phyloP scores from a whole-genome alignment of 2,113 vertebrate genomes.

The Bos indicus region DNA sequence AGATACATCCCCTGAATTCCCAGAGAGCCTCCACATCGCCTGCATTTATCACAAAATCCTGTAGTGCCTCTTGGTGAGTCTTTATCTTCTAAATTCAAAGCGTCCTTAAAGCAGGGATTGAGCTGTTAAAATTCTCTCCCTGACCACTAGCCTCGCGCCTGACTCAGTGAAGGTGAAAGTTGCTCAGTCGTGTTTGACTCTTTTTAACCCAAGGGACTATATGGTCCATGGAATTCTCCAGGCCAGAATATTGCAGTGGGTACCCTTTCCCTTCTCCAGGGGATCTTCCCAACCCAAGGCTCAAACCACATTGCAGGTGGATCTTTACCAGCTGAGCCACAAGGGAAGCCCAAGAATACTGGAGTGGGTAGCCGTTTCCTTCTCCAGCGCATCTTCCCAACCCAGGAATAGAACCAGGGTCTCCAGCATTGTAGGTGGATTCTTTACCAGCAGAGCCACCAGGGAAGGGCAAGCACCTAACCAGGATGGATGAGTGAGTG shows the following conservation, averaged over 20 bases:
- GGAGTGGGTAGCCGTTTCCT: background rate
- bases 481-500: background rate
- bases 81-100: background rate
- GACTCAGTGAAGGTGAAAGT: background rate
- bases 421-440: background rate
- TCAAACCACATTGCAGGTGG: background rate
- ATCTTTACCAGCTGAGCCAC: background rate
- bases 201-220: background rate
- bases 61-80: background rate
- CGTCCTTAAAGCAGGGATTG: background rate
- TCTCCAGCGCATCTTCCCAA: accelerated
- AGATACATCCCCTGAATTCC: background rate
- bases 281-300: background rate
- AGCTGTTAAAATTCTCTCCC: background rate
- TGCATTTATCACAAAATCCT: background rate
- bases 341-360: background rate
- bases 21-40: background rate
- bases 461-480: background rate
- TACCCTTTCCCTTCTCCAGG: background rate
- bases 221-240: background rate
- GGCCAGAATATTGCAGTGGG: background rate
- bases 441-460: background rate
- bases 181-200: background rate
- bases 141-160: accelerated
- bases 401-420: background rate